Percentiles rank a stretch among this genome's conserved stretches.
Conservation (phyloP, 2,888 invertebrate species). For the Epistrophella euchroma region DNA sequence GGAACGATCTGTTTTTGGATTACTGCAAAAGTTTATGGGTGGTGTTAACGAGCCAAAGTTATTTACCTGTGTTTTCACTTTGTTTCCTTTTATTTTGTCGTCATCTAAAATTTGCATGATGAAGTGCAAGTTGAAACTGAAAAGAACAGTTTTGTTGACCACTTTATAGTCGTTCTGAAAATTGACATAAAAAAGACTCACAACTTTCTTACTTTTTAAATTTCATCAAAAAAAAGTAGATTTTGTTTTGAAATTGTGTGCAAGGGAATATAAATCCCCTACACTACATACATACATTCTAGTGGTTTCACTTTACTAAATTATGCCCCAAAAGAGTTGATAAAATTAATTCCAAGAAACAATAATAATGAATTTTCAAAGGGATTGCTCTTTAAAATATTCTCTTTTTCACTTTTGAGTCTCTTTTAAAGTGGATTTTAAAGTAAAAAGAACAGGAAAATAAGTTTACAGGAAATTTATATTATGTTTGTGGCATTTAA, state of each 20-base stretch:
- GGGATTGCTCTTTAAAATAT: conserved; percentile 13
- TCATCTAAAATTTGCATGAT: conserved; percentile 2
- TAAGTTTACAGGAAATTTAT: conserved; percentile 3
- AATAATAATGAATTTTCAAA: conserved; percentile 4
- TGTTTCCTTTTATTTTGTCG: not conserved
- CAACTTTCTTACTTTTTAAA: not conserved
- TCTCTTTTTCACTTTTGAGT: not conserved
- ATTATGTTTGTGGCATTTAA: conserved; percentile 9
- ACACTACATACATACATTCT: conserved; percentile 5
- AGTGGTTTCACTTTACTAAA: not conserved
- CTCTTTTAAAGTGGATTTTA: not conserved
- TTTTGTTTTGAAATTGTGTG: not conserved
- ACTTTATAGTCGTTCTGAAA: conserved; percentile 8
- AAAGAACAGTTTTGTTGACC: conserved; percentile 2
- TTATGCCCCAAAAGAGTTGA: not conserved
- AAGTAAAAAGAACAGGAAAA: not conserved
- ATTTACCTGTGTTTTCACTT: conserved; percentile 22
- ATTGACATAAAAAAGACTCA: not conserved
- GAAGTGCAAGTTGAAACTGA: not conserved
- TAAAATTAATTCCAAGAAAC: conserved; percentile 21
- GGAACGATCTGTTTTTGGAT: conserved; percentile 16
- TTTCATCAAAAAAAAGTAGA: not conserved
- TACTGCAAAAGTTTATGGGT: conserved; percentile 18
- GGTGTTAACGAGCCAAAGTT: conserved; percentile 4
- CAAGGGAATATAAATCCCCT: not conserved